phyloP scores from a whole-genome alignment of 1,140 invertebrate species.

The Subanguina moxae region DNA sequence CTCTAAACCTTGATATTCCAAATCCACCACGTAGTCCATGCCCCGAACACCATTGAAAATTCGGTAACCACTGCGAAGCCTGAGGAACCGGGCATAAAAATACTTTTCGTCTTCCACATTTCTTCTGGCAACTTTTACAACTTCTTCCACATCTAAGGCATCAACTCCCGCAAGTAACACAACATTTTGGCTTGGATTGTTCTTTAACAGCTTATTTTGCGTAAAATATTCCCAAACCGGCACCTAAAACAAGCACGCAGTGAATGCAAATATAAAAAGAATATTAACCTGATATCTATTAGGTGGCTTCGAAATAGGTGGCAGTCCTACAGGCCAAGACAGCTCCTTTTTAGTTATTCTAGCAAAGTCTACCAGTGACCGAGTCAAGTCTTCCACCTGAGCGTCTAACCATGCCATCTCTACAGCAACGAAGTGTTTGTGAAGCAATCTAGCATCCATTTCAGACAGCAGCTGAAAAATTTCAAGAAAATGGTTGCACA shows the following conservation, averaged over 20 bases:
- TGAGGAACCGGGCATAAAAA: conserved; percentile 30
- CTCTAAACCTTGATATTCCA: conserved; percentile 38
- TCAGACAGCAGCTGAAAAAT: conserved; percentile 45
- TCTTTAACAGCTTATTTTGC: conserved; percentile 50
- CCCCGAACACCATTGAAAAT: conserved; percentile 51
- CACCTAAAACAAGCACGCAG: no score
- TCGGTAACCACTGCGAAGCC: conserved; percentile 49
- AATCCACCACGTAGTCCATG: conserved; percentile 58
- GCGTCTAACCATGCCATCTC: conserved; percentile 45
- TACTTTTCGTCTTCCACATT: conserved; percentile 20
- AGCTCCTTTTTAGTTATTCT: background rate
- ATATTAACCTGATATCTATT: conserved; percentile 50
- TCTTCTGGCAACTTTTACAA: conserved; percentile 32
- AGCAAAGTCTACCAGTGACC: background rate
- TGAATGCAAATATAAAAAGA: conserved; percentile 2
- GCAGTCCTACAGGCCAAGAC: conserved; percentile 47
- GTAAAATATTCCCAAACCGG: conserved; percentile 57
- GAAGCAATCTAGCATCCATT: conserved; percentile 45
- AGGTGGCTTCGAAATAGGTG: conserved; percentile 34
- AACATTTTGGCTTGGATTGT: conserved; percentile 53
- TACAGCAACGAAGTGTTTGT: conserved; percentile 53
- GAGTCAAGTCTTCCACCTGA: conserved; percentile 31
- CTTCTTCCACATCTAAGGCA: conserved; percentile 47
- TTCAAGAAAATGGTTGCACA: no score
- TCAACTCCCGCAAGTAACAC: conserved; percentile 45